Evolutionary conservation across 2,113 vertebrate genomes (phyloP), one percentile per base, ranked within the genome.

Genomic region (Atrichornis clamosus): DNA sequence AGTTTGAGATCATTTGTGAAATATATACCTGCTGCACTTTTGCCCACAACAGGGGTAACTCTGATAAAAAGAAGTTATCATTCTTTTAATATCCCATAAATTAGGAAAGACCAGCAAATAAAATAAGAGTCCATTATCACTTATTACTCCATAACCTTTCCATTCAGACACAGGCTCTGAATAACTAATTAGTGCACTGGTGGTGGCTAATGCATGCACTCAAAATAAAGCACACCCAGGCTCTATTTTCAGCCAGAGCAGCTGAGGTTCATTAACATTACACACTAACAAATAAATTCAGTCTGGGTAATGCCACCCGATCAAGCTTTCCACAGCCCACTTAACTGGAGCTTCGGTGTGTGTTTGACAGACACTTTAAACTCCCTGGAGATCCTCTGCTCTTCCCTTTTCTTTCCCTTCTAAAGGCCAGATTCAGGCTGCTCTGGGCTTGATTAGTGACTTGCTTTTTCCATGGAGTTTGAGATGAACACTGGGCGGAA

Each of bases 131-230:
- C 84, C 80, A 82, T 86, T 92, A 89, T 91, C 50, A 91, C 50
- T 96, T 82, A 13, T 87, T 84, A 79, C 94, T 93, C 91, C 77
- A 86, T 80, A 86, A 93, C 74, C 62, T 95, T 84, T 65, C 92
- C 56, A 18, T 95, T 96, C 77, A 96, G 82, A 79, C 80, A 47
- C 41, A 58, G 47, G 13, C 74, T 93, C 88, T 91, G 65, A 59
- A 89, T 93, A 92, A 39, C 72, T 92, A 85, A 97, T 97, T 95
- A 96, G 93, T 74, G 89, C 89, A 56, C 68, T 62, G 28, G 93
- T 7, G 22, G 47, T 49, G 79, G 84, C 95, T 97, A 95, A 97
- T 96, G 95, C 50, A 59, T 68, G 52, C 73, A 62, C 92, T 96
- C 86, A 59, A 75, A 91, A 92, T 88, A 91, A 84, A 87, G 88